These are phyloP conservation scores for Prietella phreatophila DNA, from an alignment of 2,113 vertebrate genomes.

Conservation along the genomic window DNA sequence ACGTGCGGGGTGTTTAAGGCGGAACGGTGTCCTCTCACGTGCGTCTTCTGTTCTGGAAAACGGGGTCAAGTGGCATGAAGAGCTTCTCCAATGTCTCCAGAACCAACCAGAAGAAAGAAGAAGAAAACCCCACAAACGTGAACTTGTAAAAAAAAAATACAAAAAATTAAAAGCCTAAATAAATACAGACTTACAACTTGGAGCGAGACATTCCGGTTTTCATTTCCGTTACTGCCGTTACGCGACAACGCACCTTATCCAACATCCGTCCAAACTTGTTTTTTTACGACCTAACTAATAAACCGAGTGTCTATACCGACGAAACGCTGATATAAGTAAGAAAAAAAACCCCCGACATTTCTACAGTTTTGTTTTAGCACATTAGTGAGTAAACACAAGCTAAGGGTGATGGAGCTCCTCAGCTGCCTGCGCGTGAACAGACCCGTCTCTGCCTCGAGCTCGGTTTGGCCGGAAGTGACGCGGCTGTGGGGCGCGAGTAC, in stretches of 20 bases:
- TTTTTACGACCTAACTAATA: not conserved
- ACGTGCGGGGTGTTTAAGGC: not conserved
- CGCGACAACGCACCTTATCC: not conserved
- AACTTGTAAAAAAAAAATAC: not conserved
- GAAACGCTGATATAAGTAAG: not conserved
- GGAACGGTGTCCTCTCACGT: slow-evolving; percentile 7
- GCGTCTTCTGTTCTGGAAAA: slow-evolving; percentile 54
- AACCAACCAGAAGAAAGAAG: not conserved
- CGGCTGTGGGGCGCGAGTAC: slow-evolving; percentile 44
- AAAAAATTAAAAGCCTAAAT: not conserved
- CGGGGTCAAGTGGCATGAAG: slow-evolving; percentile 65
- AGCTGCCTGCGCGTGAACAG: slow-evolving; percentile 20
- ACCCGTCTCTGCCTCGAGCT: slow-evolving; percentile 31
- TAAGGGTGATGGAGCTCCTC: not conserved
- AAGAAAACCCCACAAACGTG: not conserved
- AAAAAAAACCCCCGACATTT: not conserved
- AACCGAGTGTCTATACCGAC: not conserved
- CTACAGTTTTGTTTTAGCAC: not conserved
- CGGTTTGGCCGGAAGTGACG: slow-evolving; percentile 71
- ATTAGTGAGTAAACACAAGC: not conserved
- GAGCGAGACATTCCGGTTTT: not conserved
- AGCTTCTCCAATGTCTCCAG: slow-evolving; percentile 66
- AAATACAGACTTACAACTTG: not conserved
- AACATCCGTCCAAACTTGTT: slow-evolving; percentile 5
- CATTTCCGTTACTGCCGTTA: not conserved